Evolutionary conservation across 2,113 vertebrate species (phyloP).

Genomic region (Vanacampus margaritifer): DNA sequence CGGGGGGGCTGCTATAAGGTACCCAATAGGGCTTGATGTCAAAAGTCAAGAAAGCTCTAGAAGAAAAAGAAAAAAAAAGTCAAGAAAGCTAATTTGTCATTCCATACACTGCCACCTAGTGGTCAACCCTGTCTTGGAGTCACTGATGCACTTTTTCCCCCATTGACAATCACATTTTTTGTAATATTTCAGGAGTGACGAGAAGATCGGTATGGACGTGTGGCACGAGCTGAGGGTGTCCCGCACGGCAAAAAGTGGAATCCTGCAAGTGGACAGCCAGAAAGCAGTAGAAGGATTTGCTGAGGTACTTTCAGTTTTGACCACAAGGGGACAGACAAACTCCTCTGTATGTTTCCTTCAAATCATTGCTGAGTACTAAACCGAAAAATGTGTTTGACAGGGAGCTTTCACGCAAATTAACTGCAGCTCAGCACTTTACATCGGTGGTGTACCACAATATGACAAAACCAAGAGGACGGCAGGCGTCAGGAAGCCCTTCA

Average conservation of each 20-base stretch:
- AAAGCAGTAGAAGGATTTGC: constrained; percentile 82
- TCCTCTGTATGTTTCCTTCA: background rate
- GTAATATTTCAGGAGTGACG: constrained; percentile 77
- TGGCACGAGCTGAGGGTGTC: constrained; percentile 90
- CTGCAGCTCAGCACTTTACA: constrained; percentile 88
- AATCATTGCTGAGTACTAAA: background rate
- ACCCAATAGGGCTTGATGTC: constrained; percentile 10
- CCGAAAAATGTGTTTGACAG: constrained; percentile 54
- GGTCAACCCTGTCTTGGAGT: background rate
- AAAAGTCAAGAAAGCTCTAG: too few relatives aligned
- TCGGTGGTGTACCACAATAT: constrained; percentile 87
- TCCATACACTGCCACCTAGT: too few relatives aligned
- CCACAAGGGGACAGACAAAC: constrained; percentile 15
- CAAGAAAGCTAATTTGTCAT: too few relatives aligned
- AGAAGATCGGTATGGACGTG: constrained; percentile 76
- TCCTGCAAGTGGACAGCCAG: constrained; percentile 90
- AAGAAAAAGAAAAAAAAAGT: too few relatives aligned
- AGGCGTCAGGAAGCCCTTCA: constrained; percentile 79
- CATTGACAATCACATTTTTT: background rate
- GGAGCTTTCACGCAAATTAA: constrained; percentile 97
- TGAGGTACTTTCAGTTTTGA: constrained; percentile 71
- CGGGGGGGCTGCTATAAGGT: constrained; percentile 87
- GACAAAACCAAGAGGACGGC: constrained; percentile 84
- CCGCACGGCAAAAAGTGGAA: constrained; percentile 89
- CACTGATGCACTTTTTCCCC: background rate